These are phyloP conservation scores for Anolis apletophallus DNA, from an alignment of 2,797 vertebrate genomes.

Conservation along the genomic window DNA sequence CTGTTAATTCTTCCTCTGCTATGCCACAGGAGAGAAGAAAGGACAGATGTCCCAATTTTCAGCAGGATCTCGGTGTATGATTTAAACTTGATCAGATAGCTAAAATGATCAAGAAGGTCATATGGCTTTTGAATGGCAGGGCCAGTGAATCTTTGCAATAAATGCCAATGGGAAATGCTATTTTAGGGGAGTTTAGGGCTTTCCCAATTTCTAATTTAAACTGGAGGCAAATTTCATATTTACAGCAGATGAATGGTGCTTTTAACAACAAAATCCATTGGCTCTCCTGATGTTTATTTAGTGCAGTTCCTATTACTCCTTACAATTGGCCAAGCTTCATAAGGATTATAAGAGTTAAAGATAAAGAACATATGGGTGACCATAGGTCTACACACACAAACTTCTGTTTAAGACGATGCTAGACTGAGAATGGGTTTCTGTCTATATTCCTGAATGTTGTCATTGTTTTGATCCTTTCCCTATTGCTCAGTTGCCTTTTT, in stretches of 20 bases:
- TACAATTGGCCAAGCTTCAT: not conserved
- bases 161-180: not conserved
- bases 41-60: not conserved
- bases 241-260: too few species aligned
- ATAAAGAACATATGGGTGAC: not conserved
- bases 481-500: not conserved
- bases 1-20: constrained; percentile 8
- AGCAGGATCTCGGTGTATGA: not conserved
- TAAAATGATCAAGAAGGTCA: not conserved
- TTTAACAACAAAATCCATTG: not conserved
- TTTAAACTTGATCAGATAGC: not conserved
- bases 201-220: too few species aligned
- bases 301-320: not conserved
- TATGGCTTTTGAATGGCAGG: constrained; percentile 9
- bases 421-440: not conserved
- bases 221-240: too few species aligned
- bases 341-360: not conserved
- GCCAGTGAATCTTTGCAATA: not conserved
- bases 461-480: not conserved
- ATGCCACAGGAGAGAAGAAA: not conserved
- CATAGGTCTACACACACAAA: not conserved
- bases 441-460: not conserved
- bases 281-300: not conserved
- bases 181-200: not conserved
- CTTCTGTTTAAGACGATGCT: not conserved